Conservation (phyloP, 2,797 vertebrate species). For the Platyrinchus mystaceus region DNA sequence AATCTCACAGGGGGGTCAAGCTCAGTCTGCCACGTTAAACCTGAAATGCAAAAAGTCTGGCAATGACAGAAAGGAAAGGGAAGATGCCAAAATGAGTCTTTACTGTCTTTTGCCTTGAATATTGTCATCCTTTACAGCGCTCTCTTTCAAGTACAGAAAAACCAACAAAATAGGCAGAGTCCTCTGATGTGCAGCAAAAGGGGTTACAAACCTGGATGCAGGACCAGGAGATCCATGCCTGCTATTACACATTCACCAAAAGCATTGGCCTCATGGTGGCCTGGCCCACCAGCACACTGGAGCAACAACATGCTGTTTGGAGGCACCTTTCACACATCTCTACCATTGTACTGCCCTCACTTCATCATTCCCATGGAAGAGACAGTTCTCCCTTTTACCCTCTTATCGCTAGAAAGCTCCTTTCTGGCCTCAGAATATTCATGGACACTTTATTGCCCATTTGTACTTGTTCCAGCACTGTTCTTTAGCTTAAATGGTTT, state of each 20-base stretch:
- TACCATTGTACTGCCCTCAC: fast-evolving
- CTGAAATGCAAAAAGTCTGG: not conserved
- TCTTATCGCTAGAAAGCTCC: not conserved
- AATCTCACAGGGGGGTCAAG: not conserved
- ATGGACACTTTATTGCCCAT: constrained; percentile 5
- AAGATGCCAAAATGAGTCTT: not conserved
- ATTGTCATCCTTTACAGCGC: not conserved
- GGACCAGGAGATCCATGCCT: not conserved
- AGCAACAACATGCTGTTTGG: fast-evolving
- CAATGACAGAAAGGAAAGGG: not conserved
- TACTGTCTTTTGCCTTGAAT: not conserved
- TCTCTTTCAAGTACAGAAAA: not conserved
- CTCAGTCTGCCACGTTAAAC: not conserved
- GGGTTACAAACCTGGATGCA: fast-evolving
- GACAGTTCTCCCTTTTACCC: not conserved
- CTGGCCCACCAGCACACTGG: not conserved
- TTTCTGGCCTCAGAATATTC: constrained; percentile 39
- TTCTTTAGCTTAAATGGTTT: constrained; percentile 36
- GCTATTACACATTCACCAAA: not conserved
- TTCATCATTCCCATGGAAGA: not conserved
- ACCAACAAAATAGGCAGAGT: not conserved
- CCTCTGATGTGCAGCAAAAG: not conserved
- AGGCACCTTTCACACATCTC: not conserved
- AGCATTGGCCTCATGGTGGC: not conserved
- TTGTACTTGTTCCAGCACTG: constrained; percentile 48